Evolutionary conservation across 92 coral and sea anemone genomes (phyloP).

Genomic region (Galaxea fascicularis): DNA sequence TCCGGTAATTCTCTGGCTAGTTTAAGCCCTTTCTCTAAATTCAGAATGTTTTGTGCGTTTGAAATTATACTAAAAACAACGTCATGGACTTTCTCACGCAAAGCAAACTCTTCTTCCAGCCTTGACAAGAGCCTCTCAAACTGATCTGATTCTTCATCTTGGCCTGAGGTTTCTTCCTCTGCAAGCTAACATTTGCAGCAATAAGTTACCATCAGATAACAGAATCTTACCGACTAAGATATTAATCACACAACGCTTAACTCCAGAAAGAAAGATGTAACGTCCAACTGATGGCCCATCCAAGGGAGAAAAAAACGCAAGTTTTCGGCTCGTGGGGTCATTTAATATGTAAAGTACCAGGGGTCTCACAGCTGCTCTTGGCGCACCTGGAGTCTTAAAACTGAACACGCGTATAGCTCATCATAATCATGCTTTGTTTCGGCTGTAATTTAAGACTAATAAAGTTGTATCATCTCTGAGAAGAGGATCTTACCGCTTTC

Average conservation of each 20-base stretch:
- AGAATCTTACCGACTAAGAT: not conserved
- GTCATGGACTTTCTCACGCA: conserved; percentile 55
- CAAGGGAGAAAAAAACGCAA: not conserved
- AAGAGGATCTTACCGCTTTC: conserved; percentile 14
- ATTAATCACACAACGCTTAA: not conserved
- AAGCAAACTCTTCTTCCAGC: conserved; percentile 35
- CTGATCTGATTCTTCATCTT: conserved; percentile 10
- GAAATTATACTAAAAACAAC: conserved; percentile 49
- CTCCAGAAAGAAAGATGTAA: no score
- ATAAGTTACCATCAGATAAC: not conserved
- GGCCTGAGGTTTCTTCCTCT: conserved; percentile 20
- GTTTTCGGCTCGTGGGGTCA: no score
- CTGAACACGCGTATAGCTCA: no score
- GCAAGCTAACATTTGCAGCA: conserved; percentile 14
- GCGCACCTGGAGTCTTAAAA: no score
- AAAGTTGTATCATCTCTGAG: no score
- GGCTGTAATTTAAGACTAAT: no score
- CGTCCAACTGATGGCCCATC: no score
- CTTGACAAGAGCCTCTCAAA: conserved; percentile 29
- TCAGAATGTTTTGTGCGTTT: conserved; percentile 50
- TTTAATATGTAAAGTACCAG: no score
- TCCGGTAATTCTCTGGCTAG: conserved; percentile 3
- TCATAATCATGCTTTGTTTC: no score
- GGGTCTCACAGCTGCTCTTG: no score
- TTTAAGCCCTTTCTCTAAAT: conserved; percentile 39